Conservation (phyloP, 2,113 vertebrate genomes). For the Micromys minutus region DNA sequence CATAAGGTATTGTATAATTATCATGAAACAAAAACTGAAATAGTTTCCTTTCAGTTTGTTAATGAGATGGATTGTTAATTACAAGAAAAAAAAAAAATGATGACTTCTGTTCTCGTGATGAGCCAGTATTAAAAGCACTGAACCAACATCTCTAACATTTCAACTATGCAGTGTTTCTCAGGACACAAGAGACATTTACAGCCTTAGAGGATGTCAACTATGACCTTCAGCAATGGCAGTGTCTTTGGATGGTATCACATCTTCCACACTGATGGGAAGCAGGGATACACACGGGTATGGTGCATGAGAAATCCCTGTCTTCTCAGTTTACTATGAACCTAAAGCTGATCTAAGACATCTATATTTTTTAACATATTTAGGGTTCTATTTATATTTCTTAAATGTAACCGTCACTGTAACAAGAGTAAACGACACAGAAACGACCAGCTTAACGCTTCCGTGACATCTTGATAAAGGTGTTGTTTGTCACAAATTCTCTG, state of each 20-base stretch:
- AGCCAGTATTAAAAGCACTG: background rate
- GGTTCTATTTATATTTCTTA: background rate
- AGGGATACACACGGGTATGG: background rate
- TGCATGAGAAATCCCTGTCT: background rate
- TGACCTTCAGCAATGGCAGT: background rate
- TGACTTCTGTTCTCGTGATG: background rate
- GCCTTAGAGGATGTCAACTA: background rate
- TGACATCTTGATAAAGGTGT: slow-evolving; percentile 16
- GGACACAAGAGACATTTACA: slow-evolving; percentile 25
- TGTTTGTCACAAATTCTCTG: background rate
- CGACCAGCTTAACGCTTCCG: slow-evolving; percentile 9
- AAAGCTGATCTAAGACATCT: background rate
- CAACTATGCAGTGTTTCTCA: background rate
- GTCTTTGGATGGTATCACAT: background rate
- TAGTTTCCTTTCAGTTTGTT: slow-evolving; percentile 1
- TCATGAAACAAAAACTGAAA: slow-evolving; percentile 53
- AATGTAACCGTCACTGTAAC: background rate
- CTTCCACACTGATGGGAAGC: background rate
- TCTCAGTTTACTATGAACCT: slow-evolving; percentile 13
- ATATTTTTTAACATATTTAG: background rate
- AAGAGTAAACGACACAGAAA: slow-evolving; percentile 50
- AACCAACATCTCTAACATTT: background rate
- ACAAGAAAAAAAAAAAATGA: slow-evolving; percentile 53
- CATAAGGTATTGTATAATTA: slow-evolving; percentile 28
- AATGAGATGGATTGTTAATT: slow-evolving; percentile 22